Base-by-base conservation (phyloP, 2,113 vertebrate species). In the Chaetodon auriga region DNA sequence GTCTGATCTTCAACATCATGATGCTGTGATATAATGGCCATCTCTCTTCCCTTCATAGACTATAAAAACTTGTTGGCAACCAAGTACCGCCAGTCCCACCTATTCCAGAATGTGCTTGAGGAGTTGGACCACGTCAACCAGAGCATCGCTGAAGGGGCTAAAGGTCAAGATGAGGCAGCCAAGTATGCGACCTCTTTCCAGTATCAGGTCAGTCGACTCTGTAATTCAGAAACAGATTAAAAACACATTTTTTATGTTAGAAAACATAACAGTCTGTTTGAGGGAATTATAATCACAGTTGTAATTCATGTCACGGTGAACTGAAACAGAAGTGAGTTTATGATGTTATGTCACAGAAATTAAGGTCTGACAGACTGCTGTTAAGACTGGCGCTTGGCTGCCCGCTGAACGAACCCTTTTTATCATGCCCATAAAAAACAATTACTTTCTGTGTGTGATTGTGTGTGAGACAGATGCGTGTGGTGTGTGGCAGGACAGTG, bases 131-230 rank as follows among this genome's bases (percentile, higher is more conserved):
- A 72, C 13, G 38, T 94, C 19, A 71, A 83, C 18, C 36, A 61
- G 11, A 64, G 12, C 7, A 1, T 57, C 7, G 45, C 18, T 11
- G 74, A 73, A 5, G 21, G 36, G 19, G 25, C 2, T 43, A 63
- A 43, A 63, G 45, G 54, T 46, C 73, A 66, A 15, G 75, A 57
- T 2, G n/a, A 78, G 61, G 46, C 74, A 19, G 58, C 38, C 2
- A 45, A 65, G 45, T 96, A 96, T 12, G 75, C 73, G 10, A 96
- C 95, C 0, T 88, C 95, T 30, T 96, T 96, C 86, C 6, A 85
- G 45, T 93, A 95, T 77, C 96, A 96, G 95, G 96, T 96, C 53
- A 78, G 71, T n/a, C 19, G 57, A 57, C 36, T 61, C 11, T 10
- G 14, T n/a, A 10, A 2, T 23, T 76, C 21, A 60, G 5, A 82